Conservation (phyloP, 2,888 invertebrate genomes). For the Microctonus aethiopoides region DNA sequence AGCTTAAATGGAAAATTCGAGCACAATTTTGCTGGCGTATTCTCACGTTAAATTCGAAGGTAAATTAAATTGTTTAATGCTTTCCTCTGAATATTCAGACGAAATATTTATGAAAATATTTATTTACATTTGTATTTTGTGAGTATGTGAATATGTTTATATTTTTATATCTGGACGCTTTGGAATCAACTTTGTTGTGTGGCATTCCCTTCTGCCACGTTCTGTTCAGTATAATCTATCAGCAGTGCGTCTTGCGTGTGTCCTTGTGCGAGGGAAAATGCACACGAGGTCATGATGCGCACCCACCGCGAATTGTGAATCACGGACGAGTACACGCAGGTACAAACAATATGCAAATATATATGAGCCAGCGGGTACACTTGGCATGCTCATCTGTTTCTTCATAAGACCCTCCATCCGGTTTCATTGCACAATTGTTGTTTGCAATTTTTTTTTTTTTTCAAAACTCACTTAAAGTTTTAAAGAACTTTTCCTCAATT, state of each 20-base stretch:
- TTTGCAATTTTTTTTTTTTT: conserved; percentile 12
- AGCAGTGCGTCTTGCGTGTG: not conserved
- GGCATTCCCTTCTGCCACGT: not conserved
- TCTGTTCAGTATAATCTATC: not conserved
- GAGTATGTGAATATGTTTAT: not conserved
- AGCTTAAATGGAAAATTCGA: not conserved
- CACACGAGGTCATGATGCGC: not conserved
- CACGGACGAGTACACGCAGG: conserved; percentile 15
- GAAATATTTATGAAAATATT: not conserved
- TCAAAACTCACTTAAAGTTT: not conserved
- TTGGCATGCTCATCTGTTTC: conserved; percentile 26
- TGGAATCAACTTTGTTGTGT: not conserved
- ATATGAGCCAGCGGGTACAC: not conserved
- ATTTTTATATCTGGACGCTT: not conserved
- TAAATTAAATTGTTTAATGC: not conserved
- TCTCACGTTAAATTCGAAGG: not conserved
- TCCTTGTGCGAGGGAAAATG: conserved; percentile 13
- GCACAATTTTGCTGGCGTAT: not conserved
- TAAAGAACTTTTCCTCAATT: not conserved
- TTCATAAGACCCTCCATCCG: conserved; percentile 22
- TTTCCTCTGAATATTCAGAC: not conserved
- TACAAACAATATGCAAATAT: conserved; percentile 22
- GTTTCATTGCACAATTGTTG: conserved; percentile 6
- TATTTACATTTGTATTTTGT: not conserved
- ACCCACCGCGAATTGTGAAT: conserved; percentile 27